Evolutionary conservation across 2,888 invertebrate species (phyloP), one percentile per base, ranked within the genome.

Genomic region (Coremacera marginata): DNA sequence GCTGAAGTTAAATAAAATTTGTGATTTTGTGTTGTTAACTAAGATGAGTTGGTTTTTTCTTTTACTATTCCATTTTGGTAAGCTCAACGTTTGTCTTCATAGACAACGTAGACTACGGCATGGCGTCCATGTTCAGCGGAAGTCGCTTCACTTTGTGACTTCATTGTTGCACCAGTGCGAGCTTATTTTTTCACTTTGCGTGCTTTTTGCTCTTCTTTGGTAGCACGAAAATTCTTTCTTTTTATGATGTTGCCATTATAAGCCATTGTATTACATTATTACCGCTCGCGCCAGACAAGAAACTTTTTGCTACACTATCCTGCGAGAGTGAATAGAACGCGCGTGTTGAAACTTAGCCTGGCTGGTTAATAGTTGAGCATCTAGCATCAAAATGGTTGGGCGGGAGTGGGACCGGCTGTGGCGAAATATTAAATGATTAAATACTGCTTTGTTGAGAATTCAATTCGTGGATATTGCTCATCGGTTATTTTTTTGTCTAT

Each of bases 341-440:
- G 55, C 19, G 52, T 16, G n/a, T 19, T 16, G 52, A 52, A 19
- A 9, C 31, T 31, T 4, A 31, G 52, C n/a, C 5, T 31, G 31
- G 55, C 19, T 55, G 19, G 19, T 55, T 55, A 44, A 44, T 44
- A 44, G 44, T 44, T 44, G 44, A 44, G 14, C 14, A 44, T 44
- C 44, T 11, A 7, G 44, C 31, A 31, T 31, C 31, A 31, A 31
- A 31, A 3, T 4, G 44, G 2, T 44, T 44, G 44, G 44, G 14
- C 44, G 1, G 19, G 19, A 19, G 52, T 52, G 19, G 52, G n/a
- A 16, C 19, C 7, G 16, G 52, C 14, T 55, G 55, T 55, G 7
- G 55, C n/a, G 22, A 65, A 65, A 34, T 65, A 65, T 65, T 16
- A 65, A 37, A 65, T 65, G 63, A 65, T 65, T 65, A 31, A 65